Evolutionary conservation across 2,797 vertebrate genomes (phyloP), one percentile per base, ranked within the genome.

Genomic region (Anguilla anguilla): DNA sequence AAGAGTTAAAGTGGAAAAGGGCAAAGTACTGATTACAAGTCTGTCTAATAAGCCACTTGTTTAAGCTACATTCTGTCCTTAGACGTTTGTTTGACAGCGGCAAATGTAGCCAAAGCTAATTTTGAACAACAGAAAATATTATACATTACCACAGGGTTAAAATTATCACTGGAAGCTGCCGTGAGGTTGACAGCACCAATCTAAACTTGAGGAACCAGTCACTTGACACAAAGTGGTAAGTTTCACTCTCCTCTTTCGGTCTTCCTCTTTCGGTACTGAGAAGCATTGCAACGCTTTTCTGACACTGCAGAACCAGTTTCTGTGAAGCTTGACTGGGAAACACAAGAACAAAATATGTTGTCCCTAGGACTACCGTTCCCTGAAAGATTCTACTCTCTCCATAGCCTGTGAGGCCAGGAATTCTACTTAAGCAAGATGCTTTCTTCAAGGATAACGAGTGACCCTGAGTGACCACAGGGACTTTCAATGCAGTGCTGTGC

Each of bases 1-100:
- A 82, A 82, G 13, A 82, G 4, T 17, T 22, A 35, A 39, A 35
- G 72, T 22, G 4, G 39, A 69, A 69, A 69, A 72, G 28, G 28
- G 7, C 35, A 79, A 79, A 79, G 74, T 46, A 19, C 72, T 77
- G 35, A 39, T 22, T 43, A 46, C 19, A 4, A 46, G 39, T 9
- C 46, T 84, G 55, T 61, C 9, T 59, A 22, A 61, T 19, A n/a
- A 67, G 31, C 59, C 35, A n/a, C 39, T n/a, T 6, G 39, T 43
- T 43, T 67, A 39, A 85, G 39, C 57, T 46, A 10, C 7, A 67
- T 46, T 69, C 35, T 85, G 57, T 67, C 22, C 84, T 15, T 19
- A 46, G 59, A 15, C 46, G 11, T 31, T 25, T 57, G 67, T 86
- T 28, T 88, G 87, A 90, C 94, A 94, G 93, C 93, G 94, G 93